These are phyloP conservation scores for Tromatobia lineatoria DNA, from an alignment of 2,888 invertebrate species.

Conservation along the genomic window DNA sequence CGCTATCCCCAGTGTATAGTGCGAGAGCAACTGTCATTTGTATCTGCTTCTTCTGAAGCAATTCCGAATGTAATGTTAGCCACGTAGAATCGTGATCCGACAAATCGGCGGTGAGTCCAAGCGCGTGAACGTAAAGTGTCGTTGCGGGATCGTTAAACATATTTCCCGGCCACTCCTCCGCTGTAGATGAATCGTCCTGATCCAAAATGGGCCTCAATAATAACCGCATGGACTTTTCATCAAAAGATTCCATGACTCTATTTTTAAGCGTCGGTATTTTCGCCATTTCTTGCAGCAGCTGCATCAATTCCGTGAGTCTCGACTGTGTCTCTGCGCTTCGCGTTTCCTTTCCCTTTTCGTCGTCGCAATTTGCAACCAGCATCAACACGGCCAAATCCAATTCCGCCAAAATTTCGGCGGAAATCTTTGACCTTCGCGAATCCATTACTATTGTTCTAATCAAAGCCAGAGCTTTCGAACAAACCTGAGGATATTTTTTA, in stretches of 20 bases:
- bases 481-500: conserved; percentile 76
- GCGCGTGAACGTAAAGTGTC: conserved; percentile 86
- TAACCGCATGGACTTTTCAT: conserved; percentile 82
- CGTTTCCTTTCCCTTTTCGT: conserved; percentile 75
- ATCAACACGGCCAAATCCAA: conserved; percentile 85
- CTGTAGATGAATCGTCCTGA: conserved; percentile 68
- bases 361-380: conserved; percentile 81
- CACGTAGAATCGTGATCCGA: conserved; percentile 85
- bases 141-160: conserved; percentile 83
- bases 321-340: conserved; percentile 81
- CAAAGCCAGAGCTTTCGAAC: conserved; percentile 85
- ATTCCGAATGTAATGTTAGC: conserved; percentile 85
- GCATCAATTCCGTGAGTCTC: conserved; percentile 85
- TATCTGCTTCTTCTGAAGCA: conserved; percentile 84
- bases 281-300: conserved; percentile 85
- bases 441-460: conserved; percentile 84
- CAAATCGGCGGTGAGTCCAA: conserved; percentile 86
- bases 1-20: conserved; percentile 85
- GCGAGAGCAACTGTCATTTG: conserved; percentile 86
- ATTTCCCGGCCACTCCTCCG: conserved; percentile 77
- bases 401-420: conserved; percentile 80
- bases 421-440: conserved; percentile 76
- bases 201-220: conserved; percentile 85
- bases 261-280: conserved; percentile 79
- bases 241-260: conserved; percentile 84